Base-by-base conservation (phyloP, 2,113 vertebrate species). In the Etheostoma cragini region DNA sequence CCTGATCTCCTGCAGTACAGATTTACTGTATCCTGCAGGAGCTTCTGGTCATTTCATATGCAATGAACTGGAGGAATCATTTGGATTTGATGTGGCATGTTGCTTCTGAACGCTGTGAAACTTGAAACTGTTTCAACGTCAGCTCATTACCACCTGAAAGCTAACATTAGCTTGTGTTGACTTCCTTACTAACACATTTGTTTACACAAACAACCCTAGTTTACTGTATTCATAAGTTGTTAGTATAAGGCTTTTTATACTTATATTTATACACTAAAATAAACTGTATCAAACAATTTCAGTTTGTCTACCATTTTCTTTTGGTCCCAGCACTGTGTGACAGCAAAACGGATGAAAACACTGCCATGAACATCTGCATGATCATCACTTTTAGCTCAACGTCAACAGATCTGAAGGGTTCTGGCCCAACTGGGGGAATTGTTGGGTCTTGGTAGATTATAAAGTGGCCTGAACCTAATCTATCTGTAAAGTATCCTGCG, bases 91-190 rank as follows among this genome's bases (percentile, higher is more conserved):
- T 61, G 17, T 56, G 47, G 65, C 47, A 21, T 50, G 52, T 57
- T 3, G 12, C 38, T 68, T 78, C 26, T 61, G 57, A 60, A 65
- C 54, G 54, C 75, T 72, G 47, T 72, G 63, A 65, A 82, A 80
- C 24, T 3, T 46, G 50, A 81, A 54, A n/a, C 71, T 65, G 42
- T 72, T 72, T 30, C 16, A 49, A 14, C 30, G 24, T 82, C 45
- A 4, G 33, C 57, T 81, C 45, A 45, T 69, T 60, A 16, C 52
- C 11, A 17, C 57, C 30, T 61, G n/a, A 42, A 30, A 42, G 19
- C 58, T 57, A 53, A 45, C 13, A 64, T 45, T 35, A 65, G 61
- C 26, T 50, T 54, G 24, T 58, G 60, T 19, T 68, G 24, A 45
- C 35, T 71, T 57, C 17, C 33, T 54, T 61, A 33, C n/a, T 15